phyloP scores from a whole-genome alignment of 2,888 invertebrate genomes.

The Cryptus armator region DNA sequence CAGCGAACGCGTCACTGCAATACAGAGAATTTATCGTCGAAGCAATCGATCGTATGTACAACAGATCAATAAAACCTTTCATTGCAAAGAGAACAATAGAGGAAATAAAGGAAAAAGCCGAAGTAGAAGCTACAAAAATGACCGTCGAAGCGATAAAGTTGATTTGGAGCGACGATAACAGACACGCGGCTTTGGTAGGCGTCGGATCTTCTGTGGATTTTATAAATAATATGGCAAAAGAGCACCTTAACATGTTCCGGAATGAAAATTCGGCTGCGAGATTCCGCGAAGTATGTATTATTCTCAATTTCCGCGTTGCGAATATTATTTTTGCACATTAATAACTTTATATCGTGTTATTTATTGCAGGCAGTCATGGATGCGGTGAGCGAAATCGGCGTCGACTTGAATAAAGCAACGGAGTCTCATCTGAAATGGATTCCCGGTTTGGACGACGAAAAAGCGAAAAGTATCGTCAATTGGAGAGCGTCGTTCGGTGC shows the following conservation, averaged over 20 bases:
- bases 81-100: constrained; percentile 89
- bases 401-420: constrained; percentile 95
- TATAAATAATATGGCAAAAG: no score
- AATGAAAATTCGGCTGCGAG: no score
- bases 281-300: no score
- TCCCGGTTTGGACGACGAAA: constrained; percentile 92
- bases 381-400: constrained; percentile 97
- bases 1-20: constrained; percentile 66
- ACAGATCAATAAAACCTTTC: constrained; percentile 88
- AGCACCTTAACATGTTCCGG: no score
- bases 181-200: constrained; percentile 86
- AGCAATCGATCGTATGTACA: constrained; percentile 87
- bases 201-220: no score
- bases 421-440: constrained; percentile 92
- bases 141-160: constrained; percentile 94
- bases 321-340: no score
- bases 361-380: constrained; percentile 90
- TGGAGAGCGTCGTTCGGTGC: constrained; percentile 90
- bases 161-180: no score
- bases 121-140: constrained; percentile 93
- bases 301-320: no score
- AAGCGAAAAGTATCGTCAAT: constrained; percentile 92
- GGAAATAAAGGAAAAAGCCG: constrained; percentile 91
- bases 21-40: constrained; percentile 83
- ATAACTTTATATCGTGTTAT: constrained; percentile 15